These are phyloP conservation scores for Cephalopterus ornatus DNA, from an alignment of 2,113 vertebrate genomes.

Conservation along the genomic window DNA sequence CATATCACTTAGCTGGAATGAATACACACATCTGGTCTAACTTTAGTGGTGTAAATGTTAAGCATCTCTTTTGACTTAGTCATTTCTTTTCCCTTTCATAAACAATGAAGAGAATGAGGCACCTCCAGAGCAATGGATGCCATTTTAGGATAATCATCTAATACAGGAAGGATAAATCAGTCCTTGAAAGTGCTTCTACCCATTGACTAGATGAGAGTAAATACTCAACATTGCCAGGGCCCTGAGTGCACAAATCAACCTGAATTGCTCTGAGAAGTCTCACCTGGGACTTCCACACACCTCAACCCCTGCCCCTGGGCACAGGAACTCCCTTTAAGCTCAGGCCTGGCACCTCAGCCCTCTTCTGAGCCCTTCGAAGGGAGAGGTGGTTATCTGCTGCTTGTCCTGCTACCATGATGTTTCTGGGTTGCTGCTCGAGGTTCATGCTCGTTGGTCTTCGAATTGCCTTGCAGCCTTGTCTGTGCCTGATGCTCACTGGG, in stretches of 20 bases:
- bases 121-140: not conserved
- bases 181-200: not conserved
- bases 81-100: not conserved
- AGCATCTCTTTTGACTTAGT: not conserved
- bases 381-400: rapidly evolving
- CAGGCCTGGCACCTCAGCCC: rapidly evolving
- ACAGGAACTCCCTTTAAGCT: not conserved
- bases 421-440: not conserved
- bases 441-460: rapidly evolving
- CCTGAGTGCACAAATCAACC: not conserved
- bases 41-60: not conserved
- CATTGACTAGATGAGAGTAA: not conserved
- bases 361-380: rapidly evolving
- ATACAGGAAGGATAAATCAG: not conserved
- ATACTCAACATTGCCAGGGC: not conserved
- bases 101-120: not conserved
- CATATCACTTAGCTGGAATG: not conserved
- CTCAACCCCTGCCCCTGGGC: rapidly evolving
- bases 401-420: not conserved
- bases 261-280: not conserved
- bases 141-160: conserved; percentile 21
- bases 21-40: not conserved
- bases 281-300: not conserved
- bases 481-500: not conserved
- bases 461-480: not conserved